Evolutionary conservation across 1,140 invertebrate species (phyloP).

Genomic region (Teleogryllus occipitalis): DNA sequence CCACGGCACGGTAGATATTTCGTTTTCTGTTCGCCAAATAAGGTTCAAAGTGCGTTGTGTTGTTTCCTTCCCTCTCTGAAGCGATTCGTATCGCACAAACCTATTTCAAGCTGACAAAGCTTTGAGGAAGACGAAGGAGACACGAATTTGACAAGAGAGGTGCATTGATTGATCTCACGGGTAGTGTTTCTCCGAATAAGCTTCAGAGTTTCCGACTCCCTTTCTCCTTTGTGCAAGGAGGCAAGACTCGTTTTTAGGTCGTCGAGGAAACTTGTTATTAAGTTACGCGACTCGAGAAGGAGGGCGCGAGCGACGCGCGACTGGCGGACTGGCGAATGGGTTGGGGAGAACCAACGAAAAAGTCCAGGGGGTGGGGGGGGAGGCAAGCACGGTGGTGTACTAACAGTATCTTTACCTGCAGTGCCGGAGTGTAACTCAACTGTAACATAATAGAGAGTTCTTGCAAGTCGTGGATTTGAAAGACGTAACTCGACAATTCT

Average conservation of each 20-base stretch:
- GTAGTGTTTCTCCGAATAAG: background rate
- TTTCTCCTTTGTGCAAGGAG: background rate
- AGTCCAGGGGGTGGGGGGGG: no score
- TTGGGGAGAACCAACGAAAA: no score
- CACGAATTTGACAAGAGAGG: conserved; percentile 1
- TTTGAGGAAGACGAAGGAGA: background rate
- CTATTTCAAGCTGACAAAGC: conserved; percentile 1
- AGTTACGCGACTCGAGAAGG: background rate
- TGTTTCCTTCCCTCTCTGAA: background rate
- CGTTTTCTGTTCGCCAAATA: background rate
- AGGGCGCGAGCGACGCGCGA: no score
- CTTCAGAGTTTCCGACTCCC: background rate
- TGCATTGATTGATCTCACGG: background rate
- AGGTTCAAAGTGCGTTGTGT: background rate
- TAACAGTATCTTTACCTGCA: no score
- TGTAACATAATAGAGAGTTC: no score
- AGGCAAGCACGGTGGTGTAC: no score
- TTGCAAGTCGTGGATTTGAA: no score
- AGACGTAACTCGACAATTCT: no score
- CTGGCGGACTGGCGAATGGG: no score
- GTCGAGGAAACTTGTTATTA: background rate
- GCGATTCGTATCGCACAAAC: background rate
- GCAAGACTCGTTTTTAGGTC: background rate
- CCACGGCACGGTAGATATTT: no score
- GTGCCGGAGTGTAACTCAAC: no score